Base-by-base conservation (phyloP, 2,888 invertebrate genomes). In the Tinea pellionella region DNA sequence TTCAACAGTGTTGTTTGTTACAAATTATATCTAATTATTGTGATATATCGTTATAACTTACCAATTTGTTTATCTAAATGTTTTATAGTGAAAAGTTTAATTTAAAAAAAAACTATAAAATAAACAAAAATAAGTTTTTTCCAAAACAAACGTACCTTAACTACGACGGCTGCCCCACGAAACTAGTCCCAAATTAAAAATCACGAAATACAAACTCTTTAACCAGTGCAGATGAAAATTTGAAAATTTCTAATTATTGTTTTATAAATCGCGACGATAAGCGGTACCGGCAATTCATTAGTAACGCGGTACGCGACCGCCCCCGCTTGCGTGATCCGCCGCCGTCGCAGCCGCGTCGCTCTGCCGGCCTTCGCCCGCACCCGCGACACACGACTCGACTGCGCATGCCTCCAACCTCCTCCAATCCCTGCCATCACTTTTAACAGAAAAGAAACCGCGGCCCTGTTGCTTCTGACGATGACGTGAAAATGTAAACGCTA, bases 381-480 rank as follows among this genome's bases (percentile, higher is more conserved):
- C 24, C 2, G 53, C 53, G 53, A 12, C 19, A 53, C 18, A 12
- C 13, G 55, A 19, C 56, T 7, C 19, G 19, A 41, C 24, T 65
- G 72, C 83, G 83, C 83, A 77, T 75, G 82, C 73, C 75, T 73
- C 65, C 63, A 59, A 64, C 68, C 65, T 73, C 74, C 76, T 71
- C 78, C 79, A 80, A 78, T 80, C 72, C 75, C 74, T 70, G 80
- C 78, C 86, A 84, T 86, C n/a, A 53, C 53, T 47, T 16, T 15
- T 53, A 13, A 18, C 59, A 59, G 41, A 59, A 59, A 43, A 43
- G 30, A 59, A 42, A 59, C 59, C 72, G 75, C 74, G 70, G 80
- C 78, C 86, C 85, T 86, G 86, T 87, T 87, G 86, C 85, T 82
- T 86, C 83, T 80, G 79, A 80, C 81, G 75, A 72, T 70, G 71